Conservation (phyloP, 2,888 invertebrate species). For the Eupithecia insigniata region DNA sequence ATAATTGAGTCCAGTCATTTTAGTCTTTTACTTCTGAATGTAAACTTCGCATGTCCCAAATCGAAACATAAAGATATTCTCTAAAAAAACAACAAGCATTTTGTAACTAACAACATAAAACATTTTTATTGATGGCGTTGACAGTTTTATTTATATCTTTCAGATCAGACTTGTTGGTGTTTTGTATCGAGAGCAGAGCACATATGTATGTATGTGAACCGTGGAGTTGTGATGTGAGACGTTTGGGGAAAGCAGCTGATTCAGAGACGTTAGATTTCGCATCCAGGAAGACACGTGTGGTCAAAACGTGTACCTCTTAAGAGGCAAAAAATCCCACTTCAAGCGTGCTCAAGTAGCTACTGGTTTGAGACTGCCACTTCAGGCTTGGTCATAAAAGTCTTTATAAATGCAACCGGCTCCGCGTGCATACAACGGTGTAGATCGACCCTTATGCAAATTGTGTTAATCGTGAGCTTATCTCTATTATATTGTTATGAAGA, state of each 20-base stretch:
- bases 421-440: not conserved
- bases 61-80: not conserved
- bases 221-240: not conserved
- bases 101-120: not conserved
- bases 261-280: not conserved
- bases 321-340: not conserved
- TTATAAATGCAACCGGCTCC: not conserved
- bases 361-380: not conserved
- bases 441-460: not conserved
- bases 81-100: not conserved
- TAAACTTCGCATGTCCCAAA: not conserved
- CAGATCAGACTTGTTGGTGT: not conserved
- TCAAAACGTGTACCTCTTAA: not conserved
- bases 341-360: not conserved
- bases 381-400: not conserved
- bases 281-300: constrained; percentile 2
- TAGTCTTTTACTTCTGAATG: too few species aligned
- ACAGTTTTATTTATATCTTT: not conserved
- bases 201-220: too few species aligned
- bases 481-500: not conserved
- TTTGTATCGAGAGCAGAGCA: constrained; percentile 10
- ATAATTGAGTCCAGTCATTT: too few species aligned
- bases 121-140: constrained; percentile 6
- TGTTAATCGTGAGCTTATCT: not conserved
- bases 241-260: not conserved